Percentiles rank a stretch among this genome's conserved stretches.
Evolutionary conservation across 2,797 vertebrate genomes (phyloP).

Genomic region (Chanos chanos): DNA sequence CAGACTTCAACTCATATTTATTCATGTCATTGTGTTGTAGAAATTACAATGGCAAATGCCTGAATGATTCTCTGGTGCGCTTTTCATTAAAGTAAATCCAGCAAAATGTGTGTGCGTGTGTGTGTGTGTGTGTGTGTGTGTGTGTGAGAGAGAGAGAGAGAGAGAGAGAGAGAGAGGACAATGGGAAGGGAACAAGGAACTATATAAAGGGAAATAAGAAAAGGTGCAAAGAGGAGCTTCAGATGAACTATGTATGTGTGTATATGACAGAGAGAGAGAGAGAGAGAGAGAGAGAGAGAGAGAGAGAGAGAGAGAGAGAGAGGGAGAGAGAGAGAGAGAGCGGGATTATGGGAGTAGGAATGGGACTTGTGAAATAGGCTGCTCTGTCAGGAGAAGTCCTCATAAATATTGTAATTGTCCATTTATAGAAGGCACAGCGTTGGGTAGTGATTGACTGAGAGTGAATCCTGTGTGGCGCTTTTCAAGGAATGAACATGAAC

Average conservation of each 20-base stretch:
- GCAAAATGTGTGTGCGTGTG: background rate
- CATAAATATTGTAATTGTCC: constrained; percentile 77
- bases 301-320: background rate
- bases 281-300: constrained; percentile 34
- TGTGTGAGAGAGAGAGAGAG: constrained; percentile 7
- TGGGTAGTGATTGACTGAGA: constrained; percentile 65
- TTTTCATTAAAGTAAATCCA: constrained; percentile 67
- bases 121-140: constrained; percentile 41
- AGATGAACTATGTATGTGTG: no score
- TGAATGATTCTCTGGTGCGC: constrained; percentile 54
- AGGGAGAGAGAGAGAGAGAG: constrained; percentile 17
- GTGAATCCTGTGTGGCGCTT: constrained; percentile 59
- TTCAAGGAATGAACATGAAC: constrained; percentile 58
- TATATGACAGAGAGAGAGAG: constrained; percentile 7
- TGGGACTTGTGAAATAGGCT: constrained; percentile 36
- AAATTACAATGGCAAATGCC: constrained; percentile 61
- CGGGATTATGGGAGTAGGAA: constrained; percentile 11
- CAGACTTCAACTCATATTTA: constrained; percentile 55
- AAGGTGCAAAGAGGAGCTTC: no score
- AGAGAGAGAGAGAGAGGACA: constrained; percentile 39
- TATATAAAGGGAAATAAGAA: constrained; percentile 8
- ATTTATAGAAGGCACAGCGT: constrained; percentile 56
- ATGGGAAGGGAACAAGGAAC: background rate
- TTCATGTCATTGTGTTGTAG: constrained; percentile 58
- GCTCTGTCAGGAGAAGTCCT: constrained; percentile 63